These are phyloP conservation scores for Sclerurus mexicanus DNA, from an alignment of 2,113 vertebrate genomes.

Conservation along the genomic window DNA sequence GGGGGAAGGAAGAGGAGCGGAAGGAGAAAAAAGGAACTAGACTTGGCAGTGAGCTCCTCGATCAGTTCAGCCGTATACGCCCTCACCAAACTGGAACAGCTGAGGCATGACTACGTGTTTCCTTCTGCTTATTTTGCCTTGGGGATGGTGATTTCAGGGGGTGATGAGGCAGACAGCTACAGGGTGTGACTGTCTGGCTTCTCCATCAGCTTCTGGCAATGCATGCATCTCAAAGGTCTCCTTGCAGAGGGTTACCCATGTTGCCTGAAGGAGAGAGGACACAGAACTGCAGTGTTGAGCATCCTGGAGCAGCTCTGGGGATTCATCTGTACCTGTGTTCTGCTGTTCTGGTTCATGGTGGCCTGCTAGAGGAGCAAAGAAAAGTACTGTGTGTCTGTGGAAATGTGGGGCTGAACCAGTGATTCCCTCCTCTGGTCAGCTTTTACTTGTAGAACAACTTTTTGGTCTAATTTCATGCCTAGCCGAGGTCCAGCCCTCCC, in stretches of 20 bases:
- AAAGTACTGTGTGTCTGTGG: background rate
- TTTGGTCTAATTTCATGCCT: background rate
- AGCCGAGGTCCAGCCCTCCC: background rate
- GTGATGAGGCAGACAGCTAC: background rate
- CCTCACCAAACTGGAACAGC: background rate
- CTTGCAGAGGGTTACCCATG: background rate
- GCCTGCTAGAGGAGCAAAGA: background rate
- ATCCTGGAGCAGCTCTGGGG: background rate
- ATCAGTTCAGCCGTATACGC: background rate
- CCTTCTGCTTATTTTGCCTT: constrained; percentile 5
- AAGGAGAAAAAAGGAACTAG: background rate
- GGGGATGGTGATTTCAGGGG: background rate
- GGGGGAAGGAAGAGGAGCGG: background rate
- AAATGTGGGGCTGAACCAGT: background rate
- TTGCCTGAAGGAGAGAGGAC: background rate
- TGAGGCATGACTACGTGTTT: background rate
- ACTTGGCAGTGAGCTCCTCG: background rate
- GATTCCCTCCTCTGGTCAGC: background rate
- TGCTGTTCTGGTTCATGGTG: background rate
- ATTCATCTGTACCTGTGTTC: background rate
- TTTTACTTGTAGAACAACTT: background rate
- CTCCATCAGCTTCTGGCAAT: background rate
- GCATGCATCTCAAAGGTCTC: background rate
- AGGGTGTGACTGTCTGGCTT: constrained; percentile 23
- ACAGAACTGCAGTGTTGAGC: background rate